These are phyloP conservation scores for Dermatemys mawii DNA, from an alignment of 2,113 vertebrate genomes.

Conservation along the genomic window DNA sequence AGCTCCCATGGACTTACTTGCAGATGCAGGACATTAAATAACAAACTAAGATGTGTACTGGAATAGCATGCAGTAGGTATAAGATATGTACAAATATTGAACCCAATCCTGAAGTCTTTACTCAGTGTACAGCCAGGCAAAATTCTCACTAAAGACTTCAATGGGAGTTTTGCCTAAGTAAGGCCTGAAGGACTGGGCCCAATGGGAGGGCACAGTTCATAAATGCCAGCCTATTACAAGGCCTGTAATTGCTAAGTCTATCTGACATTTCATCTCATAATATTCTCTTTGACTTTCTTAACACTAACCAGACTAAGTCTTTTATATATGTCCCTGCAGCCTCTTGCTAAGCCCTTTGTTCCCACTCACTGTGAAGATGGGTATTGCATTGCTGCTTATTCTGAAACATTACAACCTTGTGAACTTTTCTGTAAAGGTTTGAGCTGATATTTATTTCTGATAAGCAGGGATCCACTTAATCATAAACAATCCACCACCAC, in stretches of 20 bases:
- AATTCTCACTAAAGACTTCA: slow-evolving; percentile 22
- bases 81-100: accelerated
- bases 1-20: neutral
- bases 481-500: neutral
- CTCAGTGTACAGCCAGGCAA: neutral
- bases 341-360: slow-evolving; percentile 23
- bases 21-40: neutral
- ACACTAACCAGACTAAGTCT: slow-evolving; percentile 66
- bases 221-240: slow-evolving; percentile 46
- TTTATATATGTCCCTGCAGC: slow-evolving; percentile 60
- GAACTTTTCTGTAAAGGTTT: slow-evolving; percentile 28
- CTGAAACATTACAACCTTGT: slow-evolving; percentile 29
- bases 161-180: slow-evolving; percentile 16
- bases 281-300: slow-evolving; percentile 60
- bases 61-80: neutral
- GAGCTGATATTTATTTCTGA: neutral
- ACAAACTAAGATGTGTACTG: neutral
- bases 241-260: slow-evolving; percentile 52
- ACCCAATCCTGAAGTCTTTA: neutral
- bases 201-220: slow-evolving; percentile 22
- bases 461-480: neutral
- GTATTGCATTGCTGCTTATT: slow-evolving; percentile 43
- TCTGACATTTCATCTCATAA: slow-evolving; percentile 58
- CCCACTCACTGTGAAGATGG: slow-evolving; percentile 20
- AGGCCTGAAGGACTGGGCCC: neutral